A percentile compares a stretch with the other conserved stretches of the same genome.
Conservation (phyloP, 2,888 invertebrate genomes). For the Therioaphis trifolii region DNA sequence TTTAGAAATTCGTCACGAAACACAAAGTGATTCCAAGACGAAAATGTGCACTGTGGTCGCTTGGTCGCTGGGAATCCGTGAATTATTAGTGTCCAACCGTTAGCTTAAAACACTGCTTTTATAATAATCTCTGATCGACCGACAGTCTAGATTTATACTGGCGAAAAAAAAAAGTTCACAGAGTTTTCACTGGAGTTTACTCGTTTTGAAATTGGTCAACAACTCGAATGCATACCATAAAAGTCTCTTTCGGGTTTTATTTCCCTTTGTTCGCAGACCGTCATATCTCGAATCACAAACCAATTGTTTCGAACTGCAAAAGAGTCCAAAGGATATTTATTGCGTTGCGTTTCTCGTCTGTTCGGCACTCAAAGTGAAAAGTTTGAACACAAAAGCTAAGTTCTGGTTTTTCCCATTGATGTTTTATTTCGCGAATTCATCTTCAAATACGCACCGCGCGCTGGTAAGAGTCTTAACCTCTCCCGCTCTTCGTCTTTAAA, state of each 20-base stretch:
- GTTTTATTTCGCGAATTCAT: slow-evolving; percentile 5
- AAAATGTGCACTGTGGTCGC: no score
- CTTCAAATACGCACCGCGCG: not conserved
- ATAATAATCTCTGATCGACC: not conserved
- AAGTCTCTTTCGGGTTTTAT: slow-evolving; percentile 7
- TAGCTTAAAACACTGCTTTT: not conserved
- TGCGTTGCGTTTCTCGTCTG: slow-evolving; percentile 32
- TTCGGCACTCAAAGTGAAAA: slow-evolving; percentile 29
- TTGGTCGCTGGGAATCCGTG: no score
- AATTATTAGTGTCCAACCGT: no score
- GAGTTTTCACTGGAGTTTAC: not conserved
- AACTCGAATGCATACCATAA: slow-evolving; percentile 14
- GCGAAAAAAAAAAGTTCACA: not conserved
- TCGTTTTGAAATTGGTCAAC: slow-evolving; percentile 40
- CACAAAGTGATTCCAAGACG: no score
- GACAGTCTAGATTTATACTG: not conserved
- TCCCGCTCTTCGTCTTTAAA: not conserved
- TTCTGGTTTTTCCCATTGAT: not conserved
- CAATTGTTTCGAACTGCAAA: slow-evolving; percentile 42
- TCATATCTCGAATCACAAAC: slow-evolving; percentile 22
- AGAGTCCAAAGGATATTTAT: slow-evolving; percentile 41
- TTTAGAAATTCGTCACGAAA: no score
- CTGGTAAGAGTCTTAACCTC: not conserved
- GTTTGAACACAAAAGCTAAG: slow-evolving; percentile 32
- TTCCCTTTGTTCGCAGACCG: slow-evolving; percentile 27